Base-by-base conservation (phyloP, 2,888 invertebrate species). In the Tinea pellionella region DNA sequence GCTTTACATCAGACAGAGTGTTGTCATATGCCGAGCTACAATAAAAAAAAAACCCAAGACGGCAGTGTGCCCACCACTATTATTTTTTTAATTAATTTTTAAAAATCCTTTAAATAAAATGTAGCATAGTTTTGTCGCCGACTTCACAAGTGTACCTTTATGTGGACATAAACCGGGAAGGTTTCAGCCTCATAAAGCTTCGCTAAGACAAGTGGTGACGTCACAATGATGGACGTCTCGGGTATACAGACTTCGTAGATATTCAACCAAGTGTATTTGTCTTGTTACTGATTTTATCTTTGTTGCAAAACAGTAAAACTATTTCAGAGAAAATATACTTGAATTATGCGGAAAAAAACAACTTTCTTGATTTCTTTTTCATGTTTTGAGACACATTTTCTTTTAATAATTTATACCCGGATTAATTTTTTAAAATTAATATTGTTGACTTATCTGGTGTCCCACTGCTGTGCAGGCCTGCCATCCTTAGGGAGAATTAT, bases 201-300 rank as follows among this genome's bases (percentile, higher is more conserved):
- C 24, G 53, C 19, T 8, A 24, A 53, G 53, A 53, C 53, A 53
- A 53, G 53, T 53, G 24, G 53, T 53, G 53, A 53, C 53, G 53
- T 53, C 53, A 53, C 19, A 9, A n/a, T 53, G 53, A 53, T 53
- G 53, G 24, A 53, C 24, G 53, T 11, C n/a, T n/a, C 53, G 53
- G 18, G 11, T 12, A 18, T 12, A 47, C 47, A 47, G n/a, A 47
- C 47, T 16, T 15, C 13, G 16, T 16, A 53, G 19, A 24, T 19
- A 24, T 24, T 18, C 53, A 53, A 53, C 53, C 53, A 24, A 24
- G 19, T 24, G 24, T 53, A 53, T 53, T 53, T 47, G 24, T 53
- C 53, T 53, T 53, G 53, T 37, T 37, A 37, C 37, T 37, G 37
- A 37, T 37, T 37, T 37, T 37, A 37, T 37, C 37, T 37, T 37